phyloP scores from a whole-genome alignment of 2,888 invertebrate genomes.

The Drosophila tanythrix region DNA sequence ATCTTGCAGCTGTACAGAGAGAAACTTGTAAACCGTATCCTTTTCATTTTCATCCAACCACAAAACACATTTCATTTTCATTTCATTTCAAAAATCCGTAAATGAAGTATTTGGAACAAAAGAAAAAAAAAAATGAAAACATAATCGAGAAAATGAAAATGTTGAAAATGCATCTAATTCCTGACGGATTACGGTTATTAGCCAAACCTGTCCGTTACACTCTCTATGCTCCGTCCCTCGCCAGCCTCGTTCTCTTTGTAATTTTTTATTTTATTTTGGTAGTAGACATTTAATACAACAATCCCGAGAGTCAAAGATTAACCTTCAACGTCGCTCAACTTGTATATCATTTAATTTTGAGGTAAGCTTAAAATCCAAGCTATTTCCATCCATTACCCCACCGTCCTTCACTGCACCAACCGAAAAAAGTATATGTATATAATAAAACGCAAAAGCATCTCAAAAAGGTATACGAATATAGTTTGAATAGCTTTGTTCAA shows the following conservation, averaged over 20 bases:
- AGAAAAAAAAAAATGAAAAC: constrained; percentile 25
- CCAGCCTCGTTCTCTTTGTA: constrained; percentile 26
- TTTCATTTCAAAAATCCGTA: constrained; percentile 64
- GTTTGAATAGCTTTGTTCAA: constrained; percentile 55
- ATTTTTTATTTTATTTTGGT: constrained; percentile 57
- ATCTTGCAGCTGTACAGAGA: constrained; percentile 67
- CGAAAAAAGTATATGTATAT: neutral
- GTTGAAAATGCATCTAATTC: constrained; percentile 81
- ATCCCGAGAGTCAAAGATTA: constrained; percentile 59
- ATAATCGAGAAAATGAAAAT: constrained; percentile 61
- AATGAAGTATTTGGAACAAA: constrained; percentile 18
- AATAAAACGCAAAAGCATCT: constrained; percentile 25
- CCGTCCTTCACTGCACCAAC: constrained; percentile 1
- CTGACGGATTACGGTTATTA: constrained; percentile 75
- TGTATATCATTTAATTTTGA: constrained; percentile 74
- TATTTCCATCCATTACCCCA: constrained; percentile 20
- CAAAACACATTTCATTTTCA: constrained; percentile 78
- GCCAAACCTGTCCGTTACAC: constrained; percentile 14
- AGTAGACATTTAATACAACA: constrained; percentile 64
- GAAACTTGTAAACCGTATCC: constrained; percentile 71
- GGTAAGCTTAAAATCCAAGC: constrained; percentile 71
- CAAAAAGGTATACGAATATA: constrained; percentile 47
- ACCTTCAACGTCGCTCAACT: constrained; percentile 73
- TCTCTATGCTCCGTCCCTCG: constrained; percentile 9
- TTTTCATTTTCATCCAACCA: constrained; percentile 73